Conservation (phyloP, 2,113 vertebrate species). For the Athene cunicularia region DNA sequence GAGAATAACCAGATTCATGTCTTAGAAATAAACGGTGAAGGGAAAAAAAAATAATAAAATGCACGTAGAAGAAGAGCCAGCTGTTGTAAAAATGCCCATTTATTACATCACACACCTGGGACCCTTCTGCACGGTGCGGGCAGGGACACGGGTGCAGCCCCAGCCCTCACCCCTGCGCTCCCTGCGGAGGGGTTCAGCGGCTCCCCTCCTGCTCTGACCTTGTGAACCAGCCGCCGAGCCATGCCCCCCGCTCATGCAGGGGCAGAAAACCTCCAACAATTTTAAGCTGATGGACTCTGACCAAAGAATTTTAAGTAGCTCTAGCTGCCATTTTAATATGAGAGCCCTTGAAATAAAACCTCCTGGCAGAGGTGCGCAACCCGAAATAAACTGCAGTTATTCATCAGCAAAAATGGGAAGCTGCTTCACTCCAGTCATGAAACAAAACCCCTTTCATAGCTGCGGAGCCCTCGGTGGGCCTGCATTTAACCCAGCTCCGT, state of each 20-base stretch:
- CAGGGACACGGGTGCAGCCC: background rate
- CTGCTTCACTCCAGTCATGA: background rate
- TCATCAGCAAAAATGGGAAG: background rate
- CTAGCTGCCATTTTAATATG: background rate
- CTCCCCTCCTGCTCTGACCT: background rate
- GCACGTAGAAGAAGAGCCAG: background rate
- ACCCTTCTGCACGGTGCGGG: accelerated
- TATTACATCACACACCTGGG: accelerated
- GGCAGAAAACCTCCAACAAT: background rate
- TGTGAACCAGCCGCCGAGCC: background rate
- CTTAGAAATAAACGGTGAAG: background rate
- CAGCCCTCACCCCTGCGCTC: background rate
- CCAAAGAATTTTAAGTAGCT: slow-evolving; percentile 50
- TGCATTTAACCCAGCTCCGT: accelerated
- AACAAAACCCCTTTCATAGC: background rate
- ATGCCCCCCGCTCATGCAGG: background rate
- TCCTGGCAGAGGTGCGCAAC: background rate
- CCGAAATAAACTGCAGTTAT: background rate
- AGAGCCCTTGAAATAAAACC: slow-evolving; percentile 24
- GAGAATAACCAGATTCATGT: background rate
- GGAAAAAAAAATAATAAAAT: accelerated
- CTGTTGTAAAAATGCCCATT: accelerated
- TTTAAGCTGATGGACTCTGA: background rate
- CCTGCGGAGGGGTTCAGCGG: background rate
- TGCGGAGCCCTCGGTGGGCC: background rate